Percentiles rank a stretch among this genome's conserved stretches.
These are phyloP conservation scores for Corvus moneduloides DNA, from an alignment of 2,113 vertebrate species.

Conservation along the genomic window DNA sequence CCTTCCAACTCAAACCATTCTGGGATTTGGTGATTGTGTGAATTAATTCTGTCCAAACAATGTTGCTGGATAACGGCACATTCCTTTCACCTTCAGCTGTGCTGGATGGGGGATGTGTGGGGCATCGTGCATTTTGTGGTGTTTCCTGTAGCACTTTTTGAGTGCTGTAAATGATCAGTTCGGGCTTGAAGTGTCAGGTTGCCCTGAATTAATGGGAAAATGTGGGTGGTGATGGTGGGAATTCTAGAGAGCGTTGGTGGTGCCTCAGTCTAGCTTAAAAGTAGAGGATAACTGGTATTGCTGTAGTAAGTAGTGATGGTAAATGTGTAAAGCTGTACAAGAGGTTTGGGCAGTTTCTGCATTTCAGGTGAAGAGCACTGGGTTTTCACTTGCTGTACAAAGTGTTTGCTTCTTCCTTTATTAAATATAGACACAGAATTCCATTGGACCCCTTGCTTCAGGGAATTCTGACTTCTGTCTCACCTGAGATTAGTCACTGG, in stretches of 20 bases:
- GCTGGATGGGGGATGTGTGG: not conserved
- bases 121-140: fast-evolving
- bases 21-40: not conserved
- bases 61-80: not conserved
- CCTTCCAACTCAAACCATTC: not conserved
- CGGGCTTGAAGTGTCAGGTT: not conserved
- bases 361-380: not conserved
- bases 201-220: not conserved
- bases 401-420: not conserved
- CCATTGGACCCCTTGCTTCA: not conserved
- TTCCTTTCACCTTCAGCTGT: not conserved
- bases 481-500: not conserved
- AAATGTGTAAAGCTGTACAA: not conserved
- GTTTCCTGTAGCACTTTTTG: not conserved
- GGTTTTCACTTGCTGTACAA: not conserved
- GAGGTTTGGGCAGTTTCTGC: not conserved
- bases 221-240: not conserved
- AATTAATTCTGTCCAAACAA: not conserved
- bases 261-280: not conserved
- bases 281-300: not conserved
- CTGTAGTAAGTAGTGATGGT: not conserved
- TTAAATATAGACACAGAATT: fast-evolving
- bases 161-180: not conserved
- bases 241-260: not conserved
- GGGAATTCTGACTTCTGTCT: not conserved